A percentile compares a stretch with the other conserved stretches of the same genome.
phyloP scores from a whole-genome alignment of 2,797 vertebrate species.

The Bovichtus variegatus region DNA sequence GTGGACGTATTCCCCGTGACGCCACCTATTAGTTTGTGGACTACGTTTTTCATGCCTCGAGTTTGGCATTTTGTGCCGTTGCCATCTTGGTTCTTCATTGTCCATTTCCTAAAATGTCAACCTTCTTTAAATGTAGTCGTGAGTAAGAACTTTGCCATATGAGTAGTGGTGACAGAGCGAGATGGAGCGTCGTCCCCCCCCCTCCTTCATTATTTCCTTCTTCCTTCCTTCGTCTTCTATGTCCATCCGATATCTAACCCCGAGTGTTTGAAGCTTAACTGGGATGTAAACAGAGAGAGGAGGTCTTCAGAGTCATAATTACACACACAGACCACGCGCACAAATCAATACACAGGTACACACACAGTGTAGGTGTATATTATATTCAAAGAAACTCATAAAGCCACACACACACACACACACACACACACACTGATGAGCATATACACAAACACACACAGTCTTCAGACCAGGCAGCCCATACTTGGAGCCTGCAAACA shows the following conservation, averaged over 20 bases:
- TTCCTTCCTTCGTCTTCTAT: neutral
- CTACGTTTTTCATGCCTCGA: no score
- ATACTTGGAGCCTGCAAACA: slow-evolving; percentile 87
- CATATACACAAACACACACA: slow-evolving; percentile 69
- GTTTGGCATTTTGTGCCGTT: no score
- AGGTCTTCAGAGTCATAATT: slow-evolving; percentile 92
- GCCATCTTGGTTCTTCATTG: no score
- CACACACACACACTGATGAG: slow-evolving; percentile 46
- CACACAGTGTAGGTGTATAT: neutral
- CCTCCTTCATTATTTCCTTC: neutral
- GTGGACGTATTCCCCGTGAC: no score
- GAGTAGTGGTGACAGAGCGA: neutral
- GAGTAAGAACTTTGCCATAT: neutral
- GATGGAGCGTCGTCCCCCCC: neutral
- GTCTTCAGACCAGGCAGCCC: slow-evolving; percentile 86
- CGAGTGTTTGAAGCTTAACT: slow-evolving; percentile 91
- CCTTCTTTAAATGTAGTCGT: neutral
- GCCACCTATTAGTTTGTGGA: no score
- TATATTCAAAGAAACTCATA: slow-evolving; percentile 12
- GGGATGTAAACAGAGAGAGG: slow-evolving; percentile 93
- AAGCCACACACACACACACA: neutral
- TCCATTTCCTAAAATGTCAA: neutral
- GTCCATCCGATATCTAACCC: slow-evolving; percentile 93
- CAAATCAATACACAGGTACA: neutral
- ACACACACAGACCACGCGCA: slow-evolving; percentile 50